A percentile compares a stretch with the other conserved stretches of the same genome.
Evolutionary conservation across 2,797 vertebrate species (phyloP).

Genomic region (Adelosebastes latens): DNA sequence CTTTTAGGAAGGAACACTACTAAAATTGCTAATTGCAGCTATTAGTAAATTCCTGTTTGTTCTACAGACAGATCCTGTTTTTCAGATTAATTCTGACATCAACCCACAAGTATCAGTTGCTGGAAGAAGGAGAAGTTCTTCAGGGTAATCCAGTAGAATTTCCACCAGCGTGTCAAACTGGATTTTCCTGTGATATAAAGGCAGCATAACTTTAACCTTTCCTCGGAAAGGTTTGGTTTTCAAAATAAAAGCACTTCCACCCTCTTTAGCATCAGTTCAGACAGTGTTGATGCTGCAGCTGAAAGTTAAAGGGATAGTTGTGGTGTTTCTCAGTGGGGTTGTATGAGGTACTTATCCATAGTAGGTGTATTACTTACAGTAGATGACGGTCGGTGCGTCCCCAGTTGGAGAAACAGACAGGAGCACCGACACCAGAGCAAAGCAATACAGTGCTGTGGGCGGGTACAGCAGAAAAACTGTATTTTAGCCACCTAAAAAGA

Average conservation of each 20-base stretch:
- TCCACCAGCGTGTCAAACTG: not conserved
- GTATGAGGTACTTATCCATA: too few species aligned
- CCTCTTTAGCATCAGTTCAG: not conserved
- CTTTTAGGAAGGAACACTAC: not conserved
- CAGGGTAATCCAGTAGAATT: not conserved
- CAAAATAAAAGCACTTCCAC: conserved; percentile 31
- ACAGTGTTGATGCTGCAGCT: not conserved
- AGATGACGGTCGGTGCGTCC: too few species aligned
- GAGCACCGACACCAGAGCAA: too few species aligned
- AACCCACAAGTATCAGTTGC: not conserved
- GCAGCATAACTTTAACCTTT: not conserved
- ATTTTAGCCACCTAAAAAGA: too few species aligned
- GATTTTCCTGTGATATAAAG: not conserved
- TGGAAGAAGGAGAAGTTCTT: not conserved
- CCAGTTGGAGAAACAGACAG: too few species aligned
- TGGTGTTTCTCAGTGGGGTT: not conserved
- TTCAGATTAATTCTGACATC: not conserved
- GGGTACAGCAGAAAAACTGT: too few species aligned
- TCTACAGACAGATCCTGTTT: not conserved
- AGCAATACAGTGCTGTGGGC: too few species aligned
- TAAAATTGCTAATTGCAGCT: not conserved
- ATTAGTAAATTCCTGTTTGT: not conserved
- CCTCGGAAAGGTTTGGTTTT: not conserved
- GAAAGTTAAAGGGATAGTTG: not conserved
- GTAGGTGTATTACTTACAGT: too few species aligned